These are phyloP conservation scores for Plebejus argus DNA, from an alignment of 2,888 invertebrate genomes.

Conservation along the genomic window DNA sequence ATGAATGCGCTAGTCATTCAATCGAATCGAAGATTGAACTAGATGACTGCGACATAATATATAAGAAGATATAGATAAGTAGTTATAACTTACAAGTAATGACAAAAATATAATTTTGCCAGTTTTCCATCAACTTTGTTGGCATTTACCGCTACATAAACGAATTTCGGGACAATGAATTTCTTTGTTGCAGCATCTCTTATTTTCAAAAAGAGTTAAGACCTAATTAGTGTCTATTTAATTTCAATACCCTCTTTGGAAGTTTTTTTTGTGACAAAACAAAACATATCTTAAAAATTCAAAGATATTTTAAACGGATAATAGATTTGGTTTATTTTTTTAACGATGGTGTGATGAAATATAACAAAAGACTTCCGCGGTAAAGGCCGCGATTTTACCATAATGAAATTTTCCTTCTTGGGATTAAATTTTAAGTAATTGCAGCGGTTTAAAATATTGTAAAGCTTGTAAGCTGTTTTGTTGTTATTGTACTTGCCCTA, in stretches of 20 bases:
- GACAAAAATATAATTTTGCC: too few relatives aligned
- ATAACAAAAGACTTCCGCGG: conserved; percentile 5
- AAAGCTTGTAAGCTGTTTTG: conserved; percentile 21
- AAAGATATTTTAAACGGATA: neutral
- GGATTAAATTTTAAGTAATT: conserved; percentile 72
- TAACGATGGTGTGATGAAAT: neutral
- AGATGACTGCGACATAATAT: too few relatives aligned
- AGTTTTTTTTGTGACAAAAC: neutral
- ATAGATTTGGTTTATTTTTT: conserved; percentile 14
- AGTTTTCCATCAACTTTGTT: neutral
- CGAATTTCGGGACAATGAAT: too few relatives aligned
- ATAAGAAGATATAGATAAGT: too few relatives aligned
- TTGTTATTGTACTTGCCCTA: conserved; percentile 11
- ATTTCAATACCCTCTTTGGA: neutral
- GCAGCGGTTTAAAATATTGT: conserved; percentile 45
- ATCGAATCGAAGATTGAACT: too few relatives aligned
- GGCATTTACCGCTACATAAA: neutral
- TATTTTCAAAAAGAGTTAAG: neutral
- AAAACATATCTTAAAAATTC: neutral
- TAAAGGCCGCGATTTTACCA: conserved; percentile 50
- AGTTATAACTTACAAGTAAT: too few relatives aligned
- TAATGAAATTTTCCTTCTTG: conserved; percentile 68
- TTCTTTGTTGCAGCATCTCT: neutral
- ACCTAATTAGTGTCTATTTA: too few relatives aligned
- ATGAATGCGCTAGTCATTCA: too few relatives aligned